Conservation (phyloP, 2,113 vertebrate genomes). For the Amphiprion percula region DNA sequence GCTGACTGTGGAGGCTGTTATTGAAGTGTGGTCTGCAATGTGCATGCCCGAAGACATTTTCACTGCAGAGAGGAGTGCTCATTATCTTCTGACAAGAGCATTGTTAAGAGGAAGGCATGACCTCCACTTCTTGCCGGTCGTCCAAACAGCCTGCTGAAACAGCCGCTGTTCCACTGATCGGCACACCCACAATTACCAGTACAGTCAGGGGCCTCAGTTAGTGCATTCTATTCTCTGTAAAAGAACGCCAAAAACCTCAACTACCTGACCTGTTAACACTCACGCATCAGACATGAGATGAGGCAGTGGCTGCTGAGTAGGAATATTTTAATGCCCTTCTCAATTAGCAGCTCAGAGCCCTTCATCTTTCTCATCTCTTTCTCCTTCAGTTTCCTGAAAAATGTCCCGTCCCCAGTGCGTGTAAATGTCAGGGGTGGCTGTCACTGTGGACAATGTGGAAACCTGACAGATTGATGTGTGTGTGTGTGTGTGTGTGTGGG, state of each 20-base stretch:
- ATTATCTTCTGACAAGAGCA: conserved; percentile 56
- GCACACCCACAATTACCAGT: conserved; percentile 12
- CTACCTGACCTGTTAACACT: conserved; percentile 8
- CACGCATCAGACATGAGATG: conserved; percentile 6
- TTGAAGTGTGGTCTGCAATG: conserved; percentile 26
- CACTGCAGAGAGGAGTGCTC: conserved; percentile 31
- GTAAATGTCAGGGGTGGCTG: conserved; percentile 70
- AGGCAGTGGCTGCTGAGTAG: conserved; percentile 32
- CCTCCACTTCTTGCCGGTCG: conserved; percentile 36
- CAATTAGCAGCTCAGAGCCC: conserved; percentile 40
- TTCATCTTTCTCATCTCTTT: conserved; percentile 30
- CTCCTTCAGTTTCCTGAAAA: conserved; percentile 16
- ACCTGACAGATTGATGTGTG: conserved; percentile 48
- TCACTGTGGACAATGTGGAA: conserved; percentile 48
- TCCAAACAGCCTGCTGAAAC: conserved; percentile 4
- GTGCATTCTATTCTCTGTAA: conserved; percentile 9
- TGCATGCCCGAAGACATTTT: conserved; percentile 45
- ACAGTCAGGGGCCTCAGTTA: not conserved
- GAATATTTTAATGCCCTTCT: conserved; percentile 23
- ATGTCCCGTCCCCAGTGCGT: conserved; percentile 23
- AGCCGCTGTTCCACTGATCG: not conserved
- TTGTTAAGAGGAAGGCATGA: conserved; percentile 40
- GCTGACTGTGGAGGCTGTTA: conserved; percentile 22
- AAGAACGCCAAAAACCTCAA: not conserved
- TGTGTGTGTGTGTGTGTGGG: conserved; percentile 16